Conservation (phyloP, 2,888 invertebrate genomes). For the Orchestes rusci region DNA sequence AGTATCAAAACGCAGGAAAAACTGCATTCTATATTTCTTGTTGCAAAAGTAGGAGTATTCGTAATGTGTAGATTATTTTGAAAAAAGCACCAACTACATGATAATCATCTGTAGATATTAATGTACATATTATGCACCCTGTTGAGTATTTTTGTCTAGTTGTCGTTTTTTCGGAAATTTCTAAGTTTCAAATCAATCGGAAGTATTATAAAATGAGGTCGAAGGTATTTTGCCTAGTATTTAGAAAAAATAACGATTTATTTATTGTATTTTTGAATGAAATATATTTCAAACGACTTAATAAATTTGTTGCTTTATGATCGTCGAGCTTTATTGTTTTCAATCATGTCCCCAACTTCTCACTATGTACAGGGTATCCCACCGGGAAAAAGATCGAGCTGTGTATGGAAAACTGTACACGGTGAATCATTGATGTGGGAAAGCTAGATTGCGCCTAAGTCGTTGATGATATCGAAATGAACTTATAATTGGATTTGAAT, state of each 20-base stretch:
- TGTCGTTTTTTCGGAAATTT: no score
- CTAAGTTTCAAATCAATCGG: no score
- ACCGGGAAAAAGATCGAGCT: no score
- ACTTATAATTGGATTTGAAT: no score
- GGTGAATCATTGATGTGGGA: no score
- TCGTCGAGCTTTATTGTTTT: neutral
- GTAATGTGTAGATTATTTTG: neutral
- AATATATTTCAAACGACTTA: constrained; percentile 12
- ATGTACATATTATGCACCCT: constrained; percentile 18
- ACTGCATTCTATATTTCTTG: no score
- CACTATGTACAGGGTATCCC: no score
- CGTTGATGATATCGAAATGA: no score
- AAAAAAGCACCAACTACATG: constrained; percentile 17
- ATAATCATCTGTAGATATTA: constrained; percentile 17
- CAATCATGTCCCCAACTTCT: neutral
- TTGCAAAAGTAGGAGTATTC: no score
- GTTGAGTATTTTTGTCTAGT: constrained; percentile 12
- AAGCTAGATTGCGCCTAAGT: no score
- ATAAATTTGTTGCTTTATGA: constrained; percentile 19
- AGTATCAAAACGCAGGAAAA: no score
- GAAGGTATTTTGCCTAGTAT: constrained; percentile 13
- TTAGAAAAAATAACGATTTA: constrained; percentile 19
- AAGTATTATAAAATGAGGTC: constrained; percentile 5
- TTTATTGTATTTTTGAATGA: constrained; percentile 18
- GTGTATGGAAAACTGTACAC: no score